These are phyloP conservation scores for Ypsolopha scabrella DNA, from an alignment of 2,888 invertebrate genomes.

Conservation along the genomic window DNA sequence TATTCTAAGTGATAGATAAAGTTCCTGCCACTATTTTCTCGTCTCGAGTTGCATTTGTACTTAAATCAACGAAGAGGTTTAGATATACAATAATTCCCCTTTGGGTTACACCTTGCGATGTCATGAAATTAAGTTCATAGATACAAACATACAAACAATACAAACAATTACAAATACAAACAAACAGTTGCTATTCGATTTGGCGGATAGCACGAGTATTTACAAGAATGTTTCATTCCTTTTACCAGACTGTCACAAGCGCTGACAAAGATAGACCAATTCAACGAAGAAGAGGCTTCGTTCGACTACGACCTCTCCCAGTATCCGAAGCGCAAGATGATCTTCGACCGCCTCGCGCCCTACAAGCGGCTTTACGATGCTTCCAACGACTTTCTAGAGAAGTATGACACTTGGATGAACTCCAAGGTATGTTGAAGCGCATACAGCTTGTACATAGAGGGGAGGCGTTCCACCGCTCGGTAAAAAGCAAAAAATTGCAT, in stretches of 20 bases:
- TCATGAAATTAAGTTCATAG: no score
- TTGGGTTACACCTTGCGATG: no score
- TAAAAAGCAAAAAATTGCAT: neutral
- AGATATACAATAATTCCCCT: no score
- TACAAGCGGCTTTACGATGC: constrained; percentile 91
- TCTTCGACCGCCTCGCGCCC: constrained; percentile 84
- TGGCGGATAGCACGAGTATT: neutral
- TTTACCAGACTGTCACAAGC: constrained; percentile 73
- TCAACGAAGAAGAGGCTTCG: constrained; percentile 91
- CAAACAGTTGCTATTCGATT: no score
- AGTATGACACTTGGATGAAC: constrained; percentile 88
- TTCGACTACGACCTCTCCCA: constrained; percentile 90
- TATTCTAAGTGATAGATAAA: no score
- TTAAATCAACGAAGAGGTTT: no score
- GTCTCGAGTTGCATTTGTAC: no score
- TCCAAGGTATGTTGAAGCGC: constrained; percentile 56
- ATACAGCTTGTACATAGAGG: constrained; percentile 68
- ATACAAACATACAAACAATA: no score
- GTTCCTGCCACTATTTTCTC: no score
- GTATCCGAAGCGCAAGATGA: constrained; percentile 85
- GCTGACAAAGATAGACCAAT: constrained; percentile 83
- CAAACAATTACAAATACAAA: no score
- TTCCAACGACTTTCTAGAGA: constrained; percentile 86
- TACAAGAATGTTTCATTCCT: neutral
- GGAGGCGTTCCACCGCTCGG: neutral